Conservation (phyloP, 2,113 vertebrate genomes). For the Galeopterus variegatus region DNA sequence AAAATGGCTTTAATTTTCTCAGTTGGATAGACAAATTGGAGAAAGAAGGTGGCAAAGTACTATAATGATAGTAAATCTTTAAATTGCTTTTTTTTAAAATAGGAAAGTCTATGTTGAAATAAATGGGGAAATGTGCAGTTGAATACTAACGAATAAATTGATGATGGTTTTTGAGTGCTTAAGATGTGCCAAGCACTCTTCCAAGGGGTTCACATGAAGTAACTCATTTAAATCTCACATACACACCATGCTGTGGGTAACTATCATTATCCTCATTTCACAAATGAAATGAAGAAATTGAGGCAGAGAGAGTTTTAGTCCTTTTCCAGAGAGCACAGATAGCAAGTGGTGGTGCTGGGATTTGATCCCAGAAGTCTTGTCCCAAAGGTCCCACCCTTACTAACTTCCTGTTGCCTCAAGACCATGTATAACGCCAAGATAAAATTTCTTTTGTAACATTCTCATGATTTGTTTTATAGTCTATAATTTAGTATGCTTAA, state of each 20-base stretch:
- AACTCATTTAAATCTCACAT: neutral
- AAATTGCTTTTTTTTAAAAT: neutral
- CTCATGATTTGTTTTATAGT: neutral
- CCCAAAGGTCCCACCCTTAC: neutral
- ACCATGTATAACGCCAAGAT: neutral
- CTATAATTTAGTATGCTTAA: neutral
- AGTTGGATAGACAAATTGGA: neutral
- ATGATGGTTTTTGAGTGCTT: neutral
- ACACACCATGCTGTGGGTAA: neutral
- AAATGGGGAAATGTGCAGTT: neutral
- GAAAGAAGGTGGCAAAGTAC: neutral
- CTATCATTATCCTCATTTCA: neutral
- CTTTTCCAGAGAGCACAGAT: neutral
- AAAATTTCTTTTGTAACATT: neutral
- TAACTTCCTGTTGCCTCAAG: neutral
- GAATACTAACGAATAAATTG: conserved; percentile 37
- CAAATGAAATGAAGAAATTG: neutral
- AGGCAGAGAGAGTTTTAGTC: neutral
- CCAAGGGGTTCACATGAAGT: neutral
- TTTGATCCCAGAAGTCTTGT: neutral
- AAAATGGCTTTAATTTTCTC: conserved; percentile 48
- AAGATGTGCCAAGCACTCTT: neutral
- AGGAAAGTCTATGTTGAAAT: conserved; percentile 47
- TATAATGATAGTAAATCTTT: conserved; percentile 27
- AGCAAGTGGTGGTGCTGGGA: neutral